These are phyloP conservation scores for Labia minor DNA, from an alignment of 2,888 invertebrate genomes.

Conservation along the genomic window DNA sequence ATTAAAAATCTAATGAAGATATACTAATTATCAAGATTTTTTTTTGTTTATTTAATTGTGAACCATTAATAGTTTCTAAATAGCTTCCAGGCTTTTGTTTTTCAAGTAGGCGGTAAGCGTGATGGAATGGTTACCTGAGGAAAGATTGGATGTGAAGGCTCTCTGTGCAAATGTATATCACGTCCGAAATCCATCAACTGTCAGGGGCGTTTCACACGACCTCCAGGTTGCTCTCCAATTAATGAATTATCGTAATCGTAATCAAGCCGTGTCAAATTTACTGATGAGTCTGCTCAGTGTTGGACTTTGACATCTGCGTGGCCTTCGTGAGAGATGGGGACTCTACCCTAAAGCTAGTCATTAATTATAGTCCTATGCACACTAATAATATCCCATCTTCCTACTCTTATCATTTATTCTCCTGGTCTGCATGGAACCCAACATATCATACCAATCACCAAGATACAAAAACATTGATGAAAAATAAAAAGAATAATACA, in stretches of 20 bases:
- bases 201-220: background rate
- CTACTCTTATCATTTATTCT: background rate
- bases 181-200: constrained; percentile 1
- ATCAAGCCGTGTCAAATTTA: constrained; percentile 3
- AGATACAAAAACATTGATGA: too few species aligned
- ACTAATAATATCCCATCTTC: background rate
- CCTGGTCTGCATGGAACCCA: too few species aligned
- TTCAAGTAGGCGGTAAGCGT: too few species aligned
- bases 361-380: background rate
- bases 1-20: too few species aligned
- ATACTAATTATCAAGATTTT: too few species aligned
- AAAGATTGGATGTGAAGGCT: too few species aligned
- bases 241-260: constrained; percentile 13
- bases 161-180: constrained; percentile 1
- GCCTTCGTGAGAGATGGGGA: constrained; percentile 8
- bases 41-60: too few species aligned
- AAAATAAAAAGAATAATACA: too few species aligned
- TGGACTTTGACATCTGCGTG: constrained; percentile 8
- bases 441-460: too few species aligned
- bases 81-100: too few species aligned
- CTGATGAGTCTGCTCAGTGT: constrained; percentile 4
- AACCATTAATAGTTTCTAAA: too few species aligned
- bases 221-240: background rate
- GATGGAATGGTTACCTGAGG: too few species aligned
- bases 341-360: background rate